Conservation (phyloP, 2,797 vertebrate genomes). For the Selene dorsalis region DNA sequence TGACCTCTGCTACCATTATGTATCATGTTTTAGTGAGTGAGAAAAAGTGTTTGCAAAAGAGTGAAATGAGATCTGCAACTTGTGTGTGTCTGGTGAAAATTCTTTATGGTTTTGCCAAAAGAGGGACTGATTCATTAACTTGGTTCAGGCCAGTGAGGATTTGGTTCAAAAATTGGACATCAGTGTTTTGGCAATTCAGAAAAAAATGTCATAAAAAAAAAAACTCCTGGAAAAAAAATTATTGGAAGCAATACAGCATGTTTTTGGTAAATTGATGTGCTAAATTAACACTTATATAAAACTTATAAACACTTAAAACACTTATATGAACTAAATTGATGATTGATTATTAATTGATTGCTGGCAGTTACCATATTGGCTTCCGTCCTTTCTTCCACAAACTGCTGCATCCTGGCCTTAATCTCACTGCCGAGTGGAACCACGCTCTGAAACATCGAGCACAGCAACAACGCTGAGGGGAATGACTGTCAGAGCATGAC, state of each 20-base stretch:
- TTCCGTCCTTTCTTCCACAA: slow-evolving; percentile 86
- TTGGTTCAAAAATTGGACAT: too few species aligned
- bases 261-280: background rate
- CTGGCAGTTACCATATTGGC: slow-evolving; percentile 85
- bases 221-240: background rate
- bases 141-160: too few species aligned
- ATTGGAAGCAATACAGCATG: background rate
- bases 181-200: too few species aligned
- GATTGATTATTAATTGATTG: background rate
- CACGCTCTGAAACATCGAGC: slow-evolving; percentile 73
- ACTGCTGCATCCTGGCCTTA: slow-evolving; percentile 81
- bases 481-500: too few species aligned
- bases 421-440: slow-evolving; percentile 73
- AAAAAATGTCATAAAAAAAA: too few species aligned
- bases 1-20: too few species aligned
- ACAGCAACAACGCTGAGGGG: slow-evolving; percentile 8
- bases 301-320: background rate
- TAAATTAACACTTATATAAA: background rate
- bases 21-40: too few species aligned
- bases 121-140: too few species aligned
- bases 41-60: too few species aligned
- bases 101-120: too few species aligned
- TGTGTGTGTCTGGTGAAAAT: too few species aligned
- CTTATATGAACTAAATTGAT: background rate
- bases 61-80: too few species aligned